Evolutionary conservation across 1,140 invertebrate species (phyloP), one percentile per base, ranked within the genome.

Genomic region (Laodelphax striatellus): DNA sequence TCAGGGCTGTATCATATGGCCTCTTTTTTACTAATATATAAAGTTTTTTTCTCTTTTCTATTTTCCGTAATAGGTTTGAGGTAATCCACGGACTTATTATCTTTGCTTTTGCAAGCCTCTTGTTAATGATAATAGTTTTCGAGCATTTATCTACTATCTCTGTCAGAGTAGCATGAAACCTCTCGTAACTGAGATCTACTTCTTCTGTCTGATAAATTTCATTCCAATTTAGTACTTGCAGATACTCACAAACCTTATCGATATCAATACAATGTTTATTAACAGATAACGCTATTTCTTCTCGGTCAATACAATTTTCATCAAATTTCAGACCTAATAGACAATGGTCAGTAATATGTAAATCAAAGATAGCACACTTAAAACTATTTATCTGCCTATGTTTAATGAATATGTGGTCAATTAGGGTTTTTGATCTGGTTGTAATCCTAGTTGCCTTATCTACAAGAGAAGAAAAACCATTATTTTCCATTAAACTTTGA

Each of bases 71-170:
- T n/a, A 58, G 10, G 6, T 44, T 46, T 14, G 41, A 1, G 17
- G 43, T 58, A 22, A 58, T 44, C 57, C 57, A 58, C n/a, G 42
- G 57, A 58, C 41, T 58, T 14, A 58, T 22, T 5, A 46, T n/a
- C 28, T 58, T 58, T 19, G 57, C 57, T 46, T 46, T 58, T n/a
- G 19, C 5, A 38, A 46, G 24, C 16, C 50, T 44, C 8, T 16
- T 58, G 13, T 16, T 16, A 13, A 9, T 46, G 17, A 5, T 57
- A 2, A 46, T 42, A 58, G 13, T 5, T 58, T n/a, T 17, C 5
- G 43, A 46, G 31, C 14, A 58, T 24, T 50, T 58, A 44, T 17
- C 46, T 21, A 58, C 16, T 19, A 44, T 21, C 9, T 58, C 19
- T 14, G 16, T 46, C 16, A 58, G 16, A 14, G 16, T 21, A 13